Evolutionary conservation across 2,797 vertebrate species (phyloP).

Genomic region (Nyctalus aviator): DNA sequence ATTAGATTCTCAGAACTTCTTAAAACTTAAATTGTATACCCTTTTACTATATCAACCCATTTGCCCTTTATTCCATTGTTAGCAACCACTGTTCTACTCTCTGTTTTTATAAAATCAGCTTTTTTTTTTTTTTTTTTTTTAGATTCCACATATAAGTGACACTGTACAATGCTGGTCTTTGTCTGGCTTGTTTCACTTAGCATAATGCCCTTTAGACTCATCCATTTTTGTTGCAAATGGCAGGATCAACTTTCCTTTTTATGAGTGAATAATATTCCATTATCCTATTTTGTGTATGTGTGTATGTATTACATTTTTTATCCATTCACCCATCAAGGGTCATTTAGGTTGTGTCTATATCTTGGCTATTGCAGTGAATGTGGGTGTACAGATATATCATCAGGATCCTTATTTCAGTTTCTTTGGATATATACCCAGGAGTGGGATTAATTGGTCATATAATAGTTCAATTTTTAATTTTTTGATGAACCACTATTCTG

Average conservation of each 20-base stretch:
- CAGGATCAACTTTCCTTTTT: neutral
- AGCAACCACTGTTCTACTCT: neutral
- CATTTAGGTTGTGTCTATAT: neutral
- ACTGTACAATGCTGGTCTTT: neutral
- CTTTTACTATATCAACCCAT: neutral
- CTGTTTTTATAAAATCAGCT: neutral
- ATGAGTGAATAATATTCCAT: neutral
- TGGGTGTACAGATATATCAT: neutral
- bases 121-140: neutral
- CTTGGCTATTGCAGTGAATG: neutral
- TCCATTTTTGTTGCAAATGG: neutral
- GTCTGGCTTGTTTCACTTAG: constrained; percentile 1
- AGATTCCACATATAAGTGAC: neutral
- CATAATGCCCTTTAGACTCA: neutral
- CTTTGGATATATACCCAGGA: neutral
- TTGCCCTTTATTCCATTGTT: neutral
- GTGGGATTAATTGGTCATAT: neutral
- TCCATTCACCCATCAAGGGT: neutral
- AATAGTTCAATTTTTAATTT: neutral
- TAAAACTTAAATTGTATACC: neutral
- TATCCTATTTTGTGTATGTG: neutral
- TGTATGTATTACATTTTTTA: neutral
- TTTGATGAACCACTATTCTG: neutral
- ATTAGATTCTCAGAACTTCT: neutral
- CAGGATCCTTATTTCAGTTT: neutral